phyloP scores from a whole-genome alignment of 1,140 invertebrate genomes.

The Zaprionus inermis region DNA sequence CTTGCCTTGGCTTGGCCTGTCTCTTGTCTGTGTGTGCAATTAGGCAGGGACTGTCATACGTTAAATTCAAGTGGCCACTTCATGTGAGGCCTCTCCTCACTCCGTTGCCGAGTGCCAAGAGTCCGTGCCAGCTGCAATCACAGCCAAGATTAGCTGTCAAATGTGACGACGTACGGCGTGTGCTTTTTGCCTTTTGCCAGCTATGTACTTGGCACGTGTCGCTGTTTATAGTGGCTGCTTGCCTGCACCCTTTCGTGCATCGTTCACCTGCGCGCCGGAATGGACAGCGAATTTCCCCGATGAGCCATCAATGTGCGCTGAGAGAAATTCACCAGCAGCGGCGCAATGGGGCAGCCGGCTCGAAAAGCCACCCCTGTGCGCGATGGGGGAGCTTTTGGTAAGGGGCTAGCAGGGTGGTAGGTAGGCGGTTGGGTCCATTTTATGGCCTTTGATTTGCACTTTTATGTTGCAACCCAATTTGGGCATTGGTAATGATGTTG shows the following conservation, averaged over 20 bases:
- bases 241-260: constrained; percentile 4
- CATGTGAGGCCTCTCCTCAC: constrained; percentile 12
- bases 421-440: constrained; percentile 28
- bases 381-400: constrained; percentile 40
- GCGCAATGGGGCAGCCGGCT: constrained; percentile 25
- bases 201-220: constrained; percentile 76
- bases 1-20: neutral
- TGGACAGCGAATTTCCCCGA: constrained; percentile 42
- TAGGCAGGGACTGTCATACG: constrained; percentile 75
- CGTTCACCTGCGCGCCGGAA: constrained; percentile 36
- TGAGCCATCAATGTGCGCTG: constrained; percentile 50
- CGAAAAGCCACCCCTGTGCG: constrained; percentile 48
- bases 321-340: constrained; percentile 47
- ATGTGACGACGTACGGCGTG: constrained; percentile 47
- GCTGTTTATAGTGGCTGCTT: constrained; percentile 54
- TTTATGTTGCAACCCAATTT: constrained; percentile 38
- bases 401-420: neutral
- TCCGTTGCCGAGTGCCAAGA: neutral
- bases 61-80: constrained; percentile 74
- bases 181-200: constrained; percentile 78
- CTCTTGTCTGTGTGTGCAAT: constrained; percentile 55
- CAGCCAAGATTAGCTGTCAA: constrained; percentile 68
- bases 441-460: constrained; percentile 66
- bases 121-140: constrained; percentile 48
- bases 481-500: constrained; percentile 3